phyloP scores from a whole-genome alignment of 1,140 invertebrate species.

The Pogonus chalceus region DNA sequence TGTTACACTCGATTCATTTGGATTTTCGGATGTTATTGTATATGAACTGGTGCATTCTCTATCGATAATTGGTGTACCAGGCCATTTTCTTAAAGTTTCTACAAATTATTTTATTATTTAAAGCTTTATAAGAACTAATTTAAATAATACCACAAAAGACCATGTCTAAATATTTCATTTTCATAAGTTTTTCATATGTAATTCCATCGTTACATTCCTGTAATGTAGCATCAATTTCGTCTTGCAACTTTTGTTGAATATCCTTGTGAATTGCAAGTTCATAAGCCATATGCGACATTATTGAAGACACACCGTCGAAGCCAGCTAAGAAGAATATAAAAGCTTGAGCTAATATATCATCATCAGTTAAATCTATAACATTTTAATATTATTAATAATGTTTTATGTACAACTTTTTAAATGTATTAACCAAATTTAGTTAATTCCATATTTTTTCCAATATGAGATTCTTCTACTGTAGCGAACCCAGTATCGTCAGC shows the following conservation, averaged over 20 bases:
- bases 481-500: conserved; percentile 25
- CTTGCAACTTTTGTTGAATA: conserved; percentile 43
- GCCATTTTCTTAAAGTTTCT: conserved; percentile 47
- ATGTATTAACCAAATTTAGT: not conserved
- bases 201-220: conserved; percentile 35
- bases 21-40: conserved; percentile 18
- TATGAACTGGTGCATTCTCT: conserved; percentile 42
- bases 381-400: no score
- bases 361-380: conserved; percentile 23
- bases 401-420: no score
- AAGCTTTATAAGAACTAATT: not conserved
- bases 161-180: conserved; percentile 55
- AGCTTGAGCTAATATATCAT: conserved; percentile 41
- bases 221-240: conserved; percentile 42
- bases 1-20: conserved; percentile 11
- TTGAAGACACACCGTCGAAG: conserved; percentile 49
- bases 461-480: conserved; percentile 32
- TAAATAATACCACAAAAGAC: conserved; percentile 36
- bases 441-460: conserved; percentile 25
- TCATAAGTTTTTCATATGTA: conserved; percentile 40
- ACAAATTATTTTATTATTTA: conserved; percentile 9
- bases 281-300: conserved; percentile 40
- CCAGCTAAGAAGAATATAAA: conserved; percentile 49
- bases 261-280: conserved; percentile 47
- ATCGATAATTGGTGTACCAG: conserved; percentile 38